Evolutionary conservation across 1,140 invertebrate species (phyloP).

Genomic region (Camponotus vicinus): DNA sequence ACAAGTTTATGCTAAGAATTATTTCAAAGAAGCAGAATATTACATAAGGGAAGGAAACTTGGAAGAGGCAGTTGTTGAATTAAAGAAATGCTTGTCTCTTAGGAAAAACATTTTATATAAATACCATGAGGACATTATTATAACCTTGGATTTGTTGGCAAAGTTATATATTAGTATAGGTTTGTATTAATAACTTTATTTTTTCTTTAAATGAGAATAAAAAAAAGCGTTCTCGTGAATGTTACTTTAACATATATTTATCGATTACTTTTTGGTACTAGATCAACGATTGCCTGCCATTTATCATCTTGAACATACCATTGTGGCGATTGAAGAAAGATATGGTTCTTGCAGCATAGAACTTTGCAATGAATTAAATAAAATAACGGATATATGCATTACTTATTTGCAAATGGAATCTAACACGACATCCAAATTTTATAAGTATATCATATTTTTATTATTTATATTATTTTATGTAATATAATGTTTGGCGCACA

Average conservation of each 20-base stretch:
- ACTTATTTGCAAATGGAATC: slow-evolving; percentile 76
- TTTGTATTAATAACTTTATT: slow-evolving; percentile 67
- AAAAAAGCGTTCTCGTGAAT: neutral
- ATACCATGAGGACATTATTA: slow-evolving; percentile 84
- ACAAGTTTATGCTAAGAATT: slow-evolving; percentile 62
- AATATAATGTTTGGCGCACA: slow-evolving; percentile 11
- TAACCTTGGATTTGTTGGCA: slow-evolving; percentile 86
- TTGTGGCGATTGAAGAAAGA: slow-evolving; percentile 84
- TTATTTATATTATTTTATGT: slow-evolving; percentile 48
- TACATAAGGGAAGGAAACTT: slow-evolving; percentile 66
- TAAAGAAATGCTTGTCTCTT: slow-evolving; percentile 83
- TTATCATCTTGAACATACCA: slow-evolving; percentile 83
- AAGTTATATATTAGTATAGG: slow-evolving; percentile 85
- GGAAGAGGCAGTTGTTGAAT: slow-evolving; percentile 75
- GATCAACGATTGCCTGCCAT: slow-evolving; percentile 83
- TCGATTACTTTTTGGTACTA: slow-evolving; percentile 64
- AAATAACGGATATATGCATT: slow-evolving; percentile 83
- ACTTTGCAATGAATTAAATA: slow-evolving; percentile 87
- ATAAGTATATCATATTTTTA: slow-evolving; percentile 74
- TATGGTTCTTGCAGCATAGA: slow-evolving; percentile 88
- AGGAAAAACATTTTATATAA: slow-evolving; percentile 84
- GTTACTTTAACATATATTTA: neutral
- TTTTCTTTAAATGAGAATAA: neutral
- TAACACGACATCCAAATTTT: slow-evolving; percentile 71
- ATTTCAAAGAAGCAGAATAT: slow-evolving; percentile 75